Base-by-base conservation (phyloP, 1,140 invertebrate species). In the Aphelenchoides fujianensis region DNA sequence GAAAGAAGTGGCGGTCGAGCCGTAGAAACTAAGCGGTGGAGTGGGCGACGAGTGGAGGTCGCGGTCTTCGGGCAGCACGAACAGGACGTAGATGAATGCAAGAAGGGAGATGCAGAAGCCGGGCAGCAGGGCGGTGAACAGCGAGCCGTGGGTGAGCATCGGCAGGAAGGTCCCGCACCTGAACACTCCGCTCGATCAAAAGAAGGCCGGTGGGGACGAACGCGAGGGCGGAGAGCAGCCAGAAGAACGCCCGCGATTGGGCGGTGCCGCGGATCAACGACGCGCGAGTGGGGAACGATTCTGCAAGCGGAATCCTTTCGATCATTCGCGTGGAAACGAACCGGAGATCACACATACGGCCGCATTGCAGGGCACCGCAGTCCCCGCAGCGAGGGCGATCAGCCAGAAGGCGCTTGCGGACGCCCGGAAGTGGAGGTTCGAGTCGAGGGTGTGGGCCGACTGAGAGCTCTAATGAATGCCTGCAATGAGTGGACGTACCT, bases 401-500 rank as follows among this genome's bases (percentile, higher is more conserved):
- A 66, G 32, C 63, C 63, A 66, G 7, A 66, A 66, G 12, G 63
- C 63, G 32, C 63, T 66, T 34, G 63, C 63, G 27, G 31, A 19
- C 23, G 63, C 63, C 12, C 31, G 16, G 34, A 66, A 12, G n/a
- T 35, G 63, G 9, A 16, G 16, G 12, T 66, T 30, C 9, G 31
- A 12, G 34, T 66, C 32, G 2, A 66, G 34, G 12, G 63, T 66
- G 27, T 66, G 27, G 7, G 31, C 16, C 19, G n/a, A 12, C 63
- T 66, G 7, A 66, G 53, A 30, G 19, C 36, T 64, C 23, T 5
- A 41, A 54, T 53, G 3, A 64, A n/a, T 64, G 5, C 19, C 23
- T 5, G 5, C 59, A 53, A 7, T 9, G 59, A 54, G n/a, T 41
- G n/a, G 19, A 53, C 28, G 59, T 37, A 66, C 63, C 34, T 66